Base-by-base conservation (phyloP, 2,888 invertebrate species). In the Tolmerus cingulatus region DNA sequence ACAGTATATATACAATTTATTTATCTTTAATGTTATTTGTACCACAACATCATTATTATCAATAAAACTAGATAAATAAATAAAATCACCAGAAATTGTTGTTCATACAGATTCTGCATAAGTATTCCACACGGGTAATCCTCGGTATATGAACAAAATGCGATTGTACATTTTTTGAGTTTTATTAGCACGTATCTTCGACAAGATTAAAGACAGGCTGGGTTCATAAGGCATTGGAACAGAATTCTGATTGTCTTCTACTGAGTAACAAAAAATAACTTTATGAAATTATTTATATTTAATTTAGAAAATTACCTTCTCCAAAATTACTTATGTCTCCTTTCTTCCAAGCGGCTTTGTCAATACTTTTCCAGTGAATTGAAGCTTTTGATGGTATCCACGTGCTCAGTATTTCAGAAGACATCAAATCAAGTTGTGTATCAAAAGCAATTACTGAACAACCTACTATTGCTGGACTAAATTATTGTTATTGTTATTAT, bases 371-470 rank as follows among this genome's bases (percentile, higher is more conserved):
- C 94, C 94, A 94, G 89, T 93, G 93, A 27, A 76, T 34, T 27
- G 46, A 91, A 19, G 78, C 88, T 14, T 89, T 89, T 1, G 92
- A 91, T 16, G 90, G 93, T 51, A 94, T 91, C 93, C 93, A 94
- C 34, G 34, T 34, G 88, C 94, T 94, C 40, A 94, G 90, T 89
- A 94, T 91, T 88, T 92, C 91, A 23, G 93, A 92, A n/a, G 93
- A 92, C 55, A 94, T 90, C 37, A 91, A 89, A 90, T 94, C 94
- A 87, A 93, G 93, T 88, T 93, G 93, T 78, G 91, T 90, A 90
- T 94, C 94, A 1, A 93, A 92, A 4, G 94, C 93, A 86, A 93
- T 92, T 93, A 94, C 93, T 46, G 94, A 88, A 89, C 93, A 93
- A 66, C 94, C 94, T 86, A 94, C 92, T 27, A 94, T 91, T 88